These are phyloP conservation scores for Antechinus stuartii DNA, from an alignment of 2,113 vertebrate species.

Conservation along the genomic window DNA sequence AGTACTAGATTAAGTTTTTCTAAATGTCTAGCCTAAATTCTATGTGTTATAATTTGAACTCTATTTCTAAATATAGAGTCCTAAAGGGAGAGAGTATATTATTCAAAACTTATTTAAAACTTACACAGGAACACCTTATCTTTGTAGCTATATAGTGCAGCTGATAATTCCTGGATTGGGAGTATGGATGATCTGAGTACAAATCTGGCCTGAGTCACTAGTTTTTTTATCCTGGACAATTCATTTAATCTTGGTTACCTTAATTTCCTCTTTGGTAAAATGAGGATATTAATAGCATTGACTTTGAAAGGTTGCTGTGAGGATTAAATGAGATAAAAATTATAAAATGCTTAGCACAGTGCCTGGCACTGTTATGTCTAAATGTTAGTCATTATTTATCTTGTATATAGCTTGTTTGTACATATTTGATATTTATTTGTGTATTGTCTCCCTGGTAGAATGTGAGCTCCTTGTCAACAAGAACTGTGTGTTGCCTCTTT, in stretches of 20 bases:
- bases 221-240: not conserved
- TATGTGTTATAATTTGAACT: conserved; percentile 28
- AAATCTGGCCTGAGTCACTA: too few species aligned
- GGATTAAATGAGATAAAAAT: not conserved
- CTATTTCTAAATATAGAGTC: conserved; percentile 6
- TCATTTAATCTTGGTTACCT: not conserved
- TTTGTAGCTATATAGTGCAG: too few species aligned
- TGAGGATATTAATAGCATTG: not conserved
- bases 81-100: conserved; percentile 21
- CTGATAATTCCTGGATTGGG: too few species aligned
- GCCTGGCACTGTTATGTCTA: not conserved
- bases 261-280: not conserved
- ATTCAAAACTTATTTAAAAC: too few species aligned
- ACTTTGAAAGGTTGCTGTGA: not conserved
- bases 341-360: not conserved
- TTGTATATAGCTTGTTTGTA: not conserved
- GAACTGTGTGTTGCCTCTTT: not conserved
- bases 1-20: conserved; percentile 48
- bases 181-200: too few species aligned
- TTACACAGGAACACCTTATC: too few species aligned
- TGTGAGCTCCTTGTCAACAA: not conserved
- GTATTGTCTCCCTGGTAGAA: not conserved
- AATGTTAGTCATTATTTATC: not conserved
- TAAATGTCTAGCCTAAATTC: conserved; percentile 9
- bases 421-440: not conserved